These are phyloP conservation scores for Telenomus remus DNA, from an alignment of 1,140 invertebrate genomes.

Conservation along the genomic window DNA sequence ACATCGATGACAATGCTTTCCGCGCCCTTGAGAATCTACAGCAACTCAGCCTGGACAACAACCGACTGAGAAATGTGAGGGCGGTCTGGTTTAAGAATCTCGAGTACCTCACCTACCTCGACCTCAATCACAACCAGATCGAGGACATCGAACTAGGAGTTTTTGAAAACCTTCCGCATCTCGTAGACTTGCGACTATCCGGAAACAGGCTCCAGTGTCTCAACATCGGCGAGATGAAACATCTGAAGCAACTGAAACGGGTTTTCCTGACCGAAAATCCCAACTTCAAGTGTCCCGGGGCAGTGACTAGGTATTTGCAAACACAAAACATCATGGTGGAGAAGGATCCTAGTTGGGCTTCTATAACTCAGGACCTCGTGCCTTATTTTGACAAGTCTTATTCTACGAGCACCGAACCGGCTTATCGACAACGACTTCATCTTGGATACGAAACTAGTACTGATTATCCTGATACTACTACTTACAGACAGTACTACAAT, in stretches of 20 bases:
- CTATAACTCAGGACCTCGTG: slow-evolving; percentile 50
- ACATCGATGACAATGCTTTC: slow-evolving; percentile 67
- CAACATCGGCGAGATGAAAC: slow-evolving; percentile 61
- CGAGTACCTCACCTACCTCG: slow-evolving; percentile 65
- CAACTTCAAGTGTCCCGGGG: slow-evolving; percentile 68
- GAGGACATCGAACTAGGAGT: slow-evolving; percentile 63
- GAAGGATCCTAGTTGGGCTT: slow-evolving; percentile 62
- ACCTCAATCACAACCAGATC: slow-evolving; percentile 70
- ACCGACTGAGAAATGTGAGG: slow-evolving; percentile 58
- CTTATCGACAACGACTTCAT: slow-evolving; percentile 46
- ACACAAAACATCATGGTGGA: slow-evolving; percentile 59
- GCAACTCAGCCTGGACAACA: slow-evolving; percentile 67
- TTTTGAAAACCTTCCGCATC: slow-evolving; percentile 58
- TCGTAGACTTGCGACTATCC: slow-evolving; percentile 69
- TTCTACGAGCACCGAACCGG: slow-evolving; percentile 13
- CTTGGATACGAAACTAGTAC: slow-evolving; percentile 8
- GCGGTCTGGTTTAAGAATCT: slow-evolving; percentile 65
- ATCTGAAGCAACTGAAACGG: slow-evolving; percentile 60
- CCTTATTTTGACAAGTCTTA: slow-evolving; percentile 1
- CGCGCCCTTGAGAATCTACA: slow-evolving; percentile 61
- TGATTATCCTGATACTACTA: slow-evolving; percentile 18
- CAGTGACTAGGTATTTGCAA: slow-evolving; percentile 59
- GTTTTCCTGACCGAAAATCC: slow-evolving; percentile 67
- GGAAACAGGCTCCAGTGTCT: slow-evolving; percentile 68
- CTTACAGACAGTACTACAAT: background rate